Conservation (phyloP, 2,797 vertebrate species). For the Antrozous pallidus region DNA sequence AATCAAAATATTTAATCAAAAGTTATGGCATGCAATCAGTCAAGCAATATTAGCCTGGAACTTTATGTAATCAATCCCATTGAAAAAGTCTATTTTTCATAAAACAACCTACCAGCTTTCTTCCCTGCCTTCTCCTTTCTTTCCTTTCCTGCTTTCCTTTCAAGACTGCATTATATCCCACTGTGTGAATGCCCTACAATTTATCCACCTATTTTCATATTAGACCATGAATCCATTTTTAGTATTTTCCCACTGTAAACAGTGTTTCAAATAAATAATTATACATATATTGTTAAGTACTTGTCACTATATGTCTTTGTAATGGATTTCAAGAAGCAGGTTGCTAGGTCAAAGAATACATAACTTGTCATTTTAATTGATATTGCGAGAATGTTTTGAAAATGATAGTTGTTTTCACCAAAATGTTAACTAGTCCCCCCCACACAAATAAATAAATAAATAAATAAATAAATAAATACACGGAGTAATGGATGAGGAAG, state of each 20-base stretch:
- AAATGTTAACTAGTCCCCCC: neutral
- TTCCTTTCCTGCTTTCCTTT: neutral
- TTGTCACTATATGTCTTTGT: neutral
- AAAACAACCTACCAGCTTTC: neutral
- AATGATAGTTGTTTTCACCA: neutral
- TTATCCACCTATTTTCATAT: neutral
- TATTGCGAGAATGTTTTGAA: neutral
- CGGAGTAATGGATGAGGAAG: neutral
- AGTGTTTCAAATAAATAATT: neutral
- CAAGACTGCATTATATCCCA: neutral
- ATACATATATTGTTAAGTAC: neutral
- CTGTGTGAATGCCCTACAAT: neutral
- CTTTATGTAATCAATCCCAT: neutral
- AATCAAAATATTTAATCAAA: neutral
- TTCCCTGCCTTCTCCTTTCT: neutral
- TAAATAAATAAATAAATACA: neutral
- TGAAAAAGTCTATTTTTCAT: neutral
- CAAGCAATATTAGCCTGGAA: neutral
- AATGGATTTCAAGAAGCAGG: neutral
- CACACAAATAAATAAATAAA: neutral
- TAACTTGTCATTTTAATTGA: neutral
- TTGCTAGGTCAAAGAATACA: neutral
- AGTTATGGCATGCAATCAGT: neutral
- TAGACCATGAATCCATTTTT: neutral
- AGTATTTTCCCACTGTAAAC: neutral